phyloP scores from a whole-genome alignment of 2,888 invertebrate species.

The Unio pictorum region DNA sequence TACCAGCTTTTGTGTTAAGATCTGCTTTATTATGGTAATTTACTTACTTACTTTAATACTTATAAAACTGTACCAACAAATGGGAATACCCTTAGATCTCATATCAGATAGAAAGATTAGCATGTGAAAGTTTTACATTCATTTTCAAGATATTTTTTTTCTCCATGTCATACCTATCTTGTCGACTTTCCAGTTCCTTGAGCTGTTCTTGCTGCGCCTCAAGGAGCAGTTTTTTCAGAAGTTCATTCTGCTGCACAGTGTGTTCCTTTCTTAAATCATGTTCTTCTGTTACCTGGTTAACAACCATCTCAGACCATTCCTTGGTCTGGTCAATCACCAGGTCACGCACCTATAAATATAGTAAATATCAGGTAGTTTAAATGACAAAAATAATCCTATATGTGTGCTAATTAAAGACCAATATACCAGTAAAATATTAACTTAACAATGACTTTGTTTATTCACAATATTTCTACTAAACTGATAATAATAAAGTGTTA shows the following conservation, averaged over 20 bases:
- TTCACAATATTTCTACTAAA: not conserved
- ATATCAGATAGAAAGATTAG: too few relatives aligned
- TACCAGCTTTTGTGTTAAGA: too few relatives aligned
- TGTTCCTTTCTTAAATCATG: constrained; percentile 81
- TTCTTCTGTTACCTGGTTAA: constrained; percentile 85
- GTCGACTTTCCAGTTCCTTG: constrained; percentile 90
- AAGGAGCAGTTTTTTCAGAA: constrained; percentile 93
- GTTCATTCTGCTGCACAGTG: constrained; percentile 85
- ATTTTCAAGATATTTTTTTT: too few relatives aligned
- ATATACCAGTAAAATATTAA: not conserved
- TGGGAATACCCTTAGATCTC: too few relatives aligned
- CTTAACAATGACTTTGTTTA: not conserved
- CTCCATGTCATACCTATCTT: constrained; percentile 79
- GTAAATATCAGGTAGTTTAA: not conserved
- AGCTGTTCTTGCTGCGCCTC: constrained; percentile 83
- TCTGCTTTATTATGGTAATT: too few relatives aligned
- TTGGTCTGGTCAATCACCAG: constrained; percentile 93
- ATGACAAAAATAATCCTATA: not conserved
- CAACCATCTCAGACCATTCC: constrained; percentile 94
- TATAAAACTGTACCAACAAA: too few relatives aligned
- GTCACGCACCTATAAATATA: constrained; percentile 68
- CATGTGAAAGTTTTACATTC: too few relatives aligned
- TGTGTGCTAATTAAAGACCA: not conserved
- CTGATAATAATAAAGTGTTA: too few relatives aligned
- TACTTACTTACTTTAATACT: too few relatives aligned